These are phyloP conservation scores for Thymelicus acteon DNA, from an alignment of 2,888 invertebrate genomes.

Conservation along the genomic window DNA sequence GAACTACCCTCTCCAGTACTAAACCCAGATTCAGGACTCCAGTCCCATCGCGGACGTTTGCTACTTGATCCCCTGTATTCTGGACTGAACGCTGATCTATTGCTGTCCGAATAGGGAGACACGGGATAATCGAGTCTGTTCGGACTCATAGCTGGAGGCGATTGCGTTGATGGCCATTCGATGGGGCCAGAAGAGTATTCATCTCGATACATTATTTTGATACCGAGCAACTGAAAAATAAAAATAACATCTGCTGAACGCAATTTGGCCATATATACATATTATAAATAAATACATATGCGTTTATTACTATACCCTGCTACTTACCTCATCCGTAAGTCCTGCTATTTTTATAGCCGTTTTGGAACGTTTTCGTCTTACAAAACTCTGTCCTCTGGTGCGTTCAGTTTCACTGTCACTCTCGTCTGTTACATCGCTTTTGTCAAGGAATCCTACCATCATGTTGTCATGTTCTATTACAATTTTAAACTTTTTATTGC, in stretches of 20 bases:
- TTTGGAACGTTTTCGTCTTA: slow-evolving; percentile 60
- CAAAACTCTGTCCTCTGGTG: slow-evolving; percentile 29
- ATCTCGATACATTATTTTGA: slow-evolving; percentile 68
- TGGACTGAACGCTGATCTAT: slow-evolving; percentile 72
- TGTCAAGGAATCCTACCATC: slow-evolving; percentile 76
- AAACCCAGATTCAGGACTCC: slow-evolving; percentile 76
- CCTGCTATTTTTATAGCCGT: slow-evolving; percentile 54
- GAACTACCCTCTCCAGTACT: slow-evolving; percentile 67
- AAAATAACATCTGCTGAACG: not conserved
- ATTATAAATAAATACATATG: no score
- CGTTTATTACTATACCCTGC: not conserved
- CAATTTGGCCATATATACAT: no score
- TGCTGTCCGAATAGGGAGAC: slow-evolving; percentile 71
- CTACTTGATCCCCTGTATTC: slow-evolving; percentile 57
- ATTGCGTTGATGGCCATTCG: slow-evolving; percentile 62
- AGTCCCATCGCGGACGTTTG: slow-evolving; percentile 66
- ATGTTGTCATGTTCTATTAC: slow-evolving; percentile 80
- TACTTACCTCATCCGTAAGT: slow-evolving; percentile 4
- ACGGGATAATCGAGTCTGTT: slow-evolving; percentile 61
- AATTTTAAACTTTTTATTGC: slow-evolving; percentile 67
- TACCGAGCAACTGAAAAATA: slow-evolving; percentile 38
- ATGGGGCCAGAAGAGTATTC: slow-evolving; percentile 76
- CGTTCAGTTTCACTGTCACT: slow-evolving; percentile 69
- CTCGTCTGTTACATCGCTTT: slow-evolving; percentile 72
- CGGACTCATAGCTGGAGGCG: slow-evolving; percentile 62